Evolutionary conservation across 2,888 invertebrate species (phyloP), one percentile per base, ranked within the genome.

Genomic region (Tethea ocularis): DNA sequence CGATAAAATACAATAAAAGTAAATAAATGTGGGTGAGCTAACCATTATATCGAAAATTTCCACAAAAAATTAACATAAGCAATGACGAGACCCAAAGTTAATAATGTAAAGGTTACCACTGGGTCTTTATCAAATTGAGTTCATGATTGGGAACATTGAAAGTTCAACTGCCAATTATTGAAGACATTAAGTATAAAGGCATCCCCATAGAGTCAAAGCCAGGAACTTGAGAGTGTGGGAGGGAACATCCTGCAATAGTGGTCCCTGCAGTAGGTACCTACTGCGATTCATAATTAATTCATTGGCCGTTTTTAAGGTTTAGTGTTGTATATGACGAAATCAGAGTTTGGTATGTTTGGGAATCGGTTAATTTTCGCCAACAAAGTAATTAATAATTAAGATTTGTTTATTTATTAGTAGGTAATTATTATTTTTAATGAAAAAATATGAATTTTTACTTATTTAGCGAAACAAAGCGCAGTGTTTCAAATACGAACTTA

Each of bases 101-200:
- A 70, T 65, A 62, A 63, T 60, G 58, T 67, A 67, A 56, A 66
- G 38, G 20, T 67, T 66, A 53, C 62, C 6, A 61, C 58, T 33
- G 51, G 61, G 63, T 76, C 70, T 72, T 76, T 72, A 72, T 75
- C 70, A 67, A 68, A 73, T 72, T 63, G 66, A 71, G 70, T 74
- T 73, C 70, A 63, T 78, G 78, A 84, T 83, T 81, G 77, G 77
- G 68, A 72, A 79, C 79, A 84, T 80, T 76, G 72, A 75, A 86
- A 88, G 81, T 88, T 84, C 75, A 78, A 71, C 80, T 83, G 83
- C 78, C 86, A 87, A 87, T 87, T 87, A 88, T 84, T 81, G 83
- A 83, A 79, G 81, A 83, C 83, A 85, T 88, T 86, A 85, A 82
- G 74, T 81, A 80, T 75, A 59, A 67, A 66, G 71, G 75, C 75